These are phyloP conservation scores for Pelodytes ibericus DNA, from an alignment of 2,797 vertebrate species.

Conservation along the genomic window DNA sequence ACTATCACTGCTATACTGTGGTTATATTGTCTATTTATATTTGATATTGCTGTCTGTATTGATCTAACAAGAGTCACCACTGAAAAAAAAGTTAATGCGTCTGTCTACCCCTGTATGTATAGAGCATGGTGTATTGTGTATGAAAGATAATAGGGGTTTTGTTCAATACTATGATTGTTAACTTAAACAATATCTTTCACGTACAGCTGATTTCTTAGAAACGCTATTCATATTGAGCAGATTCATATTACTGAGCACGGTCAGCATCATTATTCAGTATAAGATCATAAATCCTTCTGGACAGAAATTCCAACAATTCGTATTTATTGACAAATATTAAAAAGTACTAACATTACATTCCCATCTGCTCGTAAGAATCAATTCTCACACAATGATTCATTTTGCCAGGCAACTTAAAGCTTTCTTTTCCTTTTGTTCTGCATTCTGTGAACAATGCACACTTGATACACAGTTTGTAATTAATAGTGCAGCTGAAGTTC, in stretches of 20 bases:
- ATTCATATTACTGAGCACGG: slow-evolving; percentile 6
- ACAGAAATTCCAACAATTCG: slow-evolving; percentile 19
- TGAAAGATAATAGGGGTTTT: slow-evolving; percentile 15
- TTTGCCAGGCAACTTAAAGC: not conserved
- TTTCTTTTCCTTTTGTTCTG: not conserved
- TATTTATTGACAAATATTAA: slow-evolving; percentile 29
- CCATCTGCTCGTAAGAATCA: slow-evolving; percentile 20
- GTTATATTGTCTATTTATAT: no score
- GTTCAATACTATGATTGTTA: slow-evolving; percentile 35
- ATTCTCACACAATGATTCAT: not conserved
- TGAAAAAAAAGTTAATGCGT: no score
- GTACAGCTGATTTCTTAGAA: slow-evolving; percentile 22
- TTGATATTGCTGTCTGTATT: no score
- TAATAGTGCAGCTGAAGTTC: slow-evolving; percentile 22
- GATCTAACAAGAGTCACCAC: no score
- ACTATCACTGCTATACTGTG: no score
- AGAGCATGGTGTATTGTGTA: not conserved
- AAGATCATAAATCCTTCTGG: slow-evolving; percentile 1
- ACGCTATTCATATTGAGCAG: no score
- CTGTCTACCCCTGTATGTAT: not conserved
- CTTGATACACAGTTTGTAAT: slow-evolving; percentile 14
- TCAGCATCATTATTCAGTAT: slow-evolving; percentile 18
- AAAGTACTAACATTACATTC: slow-evolving; percentile 27
- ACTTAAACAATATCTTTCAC: slow-evolving; percentile 25
- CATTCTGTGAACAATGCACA: slow-evolving; percentile 32